phyloP scores from a whole-genome alignment of 1,140 invertebrate genomes.

The Aphis gossypii region DNA sequence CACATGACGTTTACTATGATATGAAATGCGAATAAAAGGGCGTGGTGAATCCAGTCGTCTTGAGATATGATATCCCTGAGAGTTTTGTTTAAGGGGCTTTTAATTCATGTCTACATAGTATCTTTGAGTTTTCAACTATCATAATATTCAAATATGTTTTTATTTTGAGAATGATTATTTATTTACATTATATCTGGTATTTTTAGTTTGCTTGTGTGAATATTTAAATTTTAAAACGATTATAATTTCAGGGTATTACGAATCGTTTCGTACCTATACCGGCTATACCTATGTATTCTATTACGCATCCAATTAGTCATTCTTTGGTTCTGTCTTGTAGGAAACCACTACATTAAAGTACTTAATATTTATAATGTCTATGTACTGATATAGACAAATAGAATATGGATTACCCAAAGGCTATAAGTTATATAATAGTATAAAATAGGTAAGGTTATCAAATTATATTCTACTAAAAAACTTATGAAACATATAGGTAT shows the following conservation, averaged over 20 bases:
- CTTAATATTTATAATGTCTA: neutral
- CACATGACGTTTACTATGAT: neutral
- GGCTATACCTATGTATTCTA: neutral
- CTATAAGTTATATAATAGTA: neutral
- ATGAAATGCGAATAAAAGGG: neutral
- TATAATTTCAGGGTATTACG: neutral
- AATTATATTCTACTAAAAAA: neutral
- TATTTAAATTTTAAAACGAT: slow-evolving; percentile 17
- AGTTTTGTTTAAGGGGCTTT: neutral
- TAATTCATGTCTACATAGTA: neutral
- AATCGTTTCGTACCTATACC: neutral
- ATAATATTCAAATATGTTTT: neutral
- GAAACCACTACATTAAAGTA: neutral
- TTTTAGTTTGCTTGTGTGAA: neutral
- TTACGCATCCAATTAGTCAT: neutral
- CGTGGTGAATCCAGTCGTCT: slow-evolving; percentile 8
- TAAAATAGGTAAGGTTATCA: neutral
- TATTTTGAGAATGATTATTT: slow-evolving; percentile 26
- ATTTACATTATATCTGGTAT: slow-evolving; percentile 17
- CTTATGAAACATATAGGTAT: neutral
- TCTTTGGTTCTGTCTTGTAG: neutral
- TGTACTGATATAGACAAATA: neutral
- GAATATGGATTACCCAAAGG: neutral
- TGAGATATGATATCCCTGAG: slow-evolving; percentile 33
- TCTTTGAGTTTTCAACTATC: neutral